phyloP scores from a whole-genome alignment of 2,888 invertebrate species.

The Sisyra terminalis region DNA sequence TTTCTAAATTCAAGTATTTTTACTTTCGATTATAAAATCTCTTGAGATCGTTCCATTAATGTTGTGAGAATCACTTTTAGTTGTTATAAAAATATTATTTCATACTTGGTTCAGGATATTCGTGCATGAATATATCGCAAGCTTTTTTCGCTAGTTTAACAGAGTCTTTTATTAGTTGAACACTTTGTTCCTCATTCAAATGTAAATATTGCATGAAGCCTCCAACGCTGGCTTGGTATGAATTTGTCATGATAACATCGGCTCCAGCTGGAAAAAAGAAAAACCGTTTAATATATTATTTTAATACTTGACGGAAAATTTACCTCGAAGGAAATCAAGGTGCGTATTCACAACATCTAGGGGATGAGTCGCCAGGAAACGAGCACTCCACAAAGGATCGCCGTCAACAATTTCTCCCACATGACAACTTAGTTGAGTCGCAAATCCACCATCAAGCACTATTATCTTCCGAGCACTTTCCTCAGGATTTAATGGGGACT shows the following conservation, averaged over 20 bases:
- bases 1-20: no score
- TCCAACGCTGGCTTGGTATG: conserved; percentile 72
- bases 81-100: not conserved
- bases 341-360: conserved; percentile 66
- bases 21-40: no score
- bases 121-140: conserved; percentile 40
- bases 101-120: conserved; percentile 31
- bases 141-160: conserved; percentile 61
- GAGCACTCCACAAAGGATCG: conserved; percentile 80
- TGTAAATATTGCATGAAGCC: conserved; percentile 62
- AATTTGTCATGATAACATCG: conserved; percentile 73
- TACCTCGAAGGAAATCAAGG: conserved; percentile 63
- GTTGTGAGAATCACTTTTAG: not conserved
- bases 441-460: conserved; percentile 60
- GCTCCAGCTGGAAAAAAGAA: conserved; percentile 50
- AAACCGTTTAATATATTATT: not conserved
- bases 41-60: no score
- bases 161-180: conserved; percentile 54
- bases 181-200: conserved; percentile 46
- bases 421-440: conserved; percentile 62
- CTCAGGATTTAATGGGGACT: not conserved
- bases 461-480: not conserved
- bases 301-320: not conserved
- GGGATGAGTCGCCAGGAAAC: conserved; percentile 63
- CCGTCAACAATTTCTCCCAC: conserved; percentile 61